phyloP scores from a whole-genome alignment of 2,113 vertebrate species.

The Alaudala cheleensis region DNA sequence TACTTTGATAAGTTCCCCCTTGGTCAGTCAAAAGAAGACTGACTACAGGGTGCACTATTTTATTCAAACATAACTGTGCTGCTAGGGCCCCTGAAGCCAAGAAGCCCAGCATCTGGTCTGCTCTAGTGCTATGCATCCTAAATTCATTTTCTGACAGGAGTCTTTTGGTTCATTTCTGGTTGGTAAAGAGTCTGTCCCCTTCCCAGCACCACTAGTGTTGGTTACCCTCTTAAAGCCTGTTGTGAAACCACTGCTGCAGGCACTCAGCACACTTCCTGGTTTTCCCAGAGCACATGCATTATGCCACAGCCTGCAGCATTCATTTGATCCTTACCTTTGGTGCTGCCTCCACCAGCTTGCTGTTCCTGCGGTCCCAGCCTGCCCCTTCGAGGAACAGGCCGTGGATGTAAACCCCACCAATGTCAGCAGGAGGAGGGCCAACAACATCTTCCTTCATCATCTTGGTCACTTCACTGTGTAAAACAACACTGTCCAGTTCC shows the following conservation, averaged over 20 bases:
- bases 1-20: not conserved
- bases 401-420: slow-evolving; percentile 82
- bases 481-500: slow-evolving; percentile 81
- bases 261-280: not conserved
- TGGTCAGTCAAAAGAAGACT: not conserved
- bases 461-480: slow-evolving; percentile 81
- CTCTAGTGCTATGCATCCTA: not conserved
- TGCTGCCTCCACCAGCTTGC: slow-evolving; percentile 72
- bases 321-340: slow-evolving; percentile 71
- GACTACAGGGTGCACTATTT: not conserved
- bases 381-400: slow-evolving; percentile 84
- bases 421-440: slow-evolving; percentile 75
- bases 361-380: slow-evolving; percentile 79
- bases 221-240: not conserved
- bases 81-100: not conserved
- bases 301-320: not conserved
- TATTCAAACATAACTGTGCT: not conserved
- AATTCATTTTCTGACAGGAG: not conserved
- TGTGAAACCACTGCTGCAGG: not conserved
- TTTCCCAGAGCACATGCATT: not conserved
- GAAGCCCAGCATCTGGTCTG: not conserved
- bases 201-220: not conserved
- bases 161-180: not conserved
- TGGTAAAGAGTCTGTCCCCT: not conserved
- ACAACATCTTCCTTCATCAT: slow-evolving; percentile 84